Percentiles rank a stretch among this genome's conserved stretches.
phyloP scores from a whole-genome alignment of 1,140 invertebrate genomes.

The Ooceraea biroi region DNA sequence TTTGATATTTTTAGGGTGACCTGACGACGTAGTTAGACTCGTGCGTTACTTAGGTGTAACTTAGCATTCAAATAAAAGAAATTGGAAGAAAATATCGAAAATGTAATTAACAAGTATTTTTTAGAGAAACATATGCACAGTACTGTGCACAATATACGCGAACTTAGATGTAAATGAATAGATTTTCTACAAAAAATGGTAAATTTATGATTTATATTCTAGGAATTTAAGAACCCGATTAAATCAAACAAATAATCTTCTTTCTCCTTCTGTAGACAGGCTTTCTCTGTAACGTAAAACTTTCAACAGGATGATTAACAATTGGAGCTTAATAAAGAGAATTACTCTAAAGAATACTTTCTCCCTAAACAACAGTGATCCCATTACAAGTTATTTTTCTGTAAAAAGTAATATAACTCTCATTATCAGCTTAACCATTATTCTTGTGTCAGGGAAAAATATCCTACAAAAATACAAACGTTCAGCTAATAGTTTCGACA shows the following conservation, averaged over 20 bases:
- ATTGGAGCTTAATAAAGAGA: not conserved
- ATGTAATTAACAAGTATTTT: not conserved
- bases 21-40: not conserved
- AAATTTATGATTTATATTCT: too few species aligned
- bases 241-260: not conserved
- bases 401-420: constrained; percentile 3
- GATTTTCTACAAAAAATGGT: too few species aligned
- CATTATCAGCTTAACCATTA: not conserved
- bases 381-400: not conserved
- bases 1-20: constrained; percentile 57
- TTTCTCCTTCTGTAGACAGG: not conserved
- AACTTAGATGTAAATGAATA: too few species aligned
- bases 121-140: too few species aligned
- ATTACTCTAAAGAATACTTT: not conserved
- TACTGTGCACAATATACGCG: not conserved
- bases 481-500: too few species aligned
- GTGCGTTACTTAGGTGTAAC: not conserved
- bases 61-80: not conserved
- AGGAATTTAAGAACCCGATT: not conserved
- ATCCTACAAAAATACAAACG: not conserved
- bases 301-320: not conserved
- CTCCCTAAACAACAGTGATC: not conserved
- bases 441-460: not conserved
- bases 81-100: not conserved
- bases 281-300: not conserved